A percentile compares a stretch with the other conserved stretches of the same genome.
phyloP scores from a whole-genome alignment of 2,888 invertebrate species.

The Strigamia crassipes region DNA sequence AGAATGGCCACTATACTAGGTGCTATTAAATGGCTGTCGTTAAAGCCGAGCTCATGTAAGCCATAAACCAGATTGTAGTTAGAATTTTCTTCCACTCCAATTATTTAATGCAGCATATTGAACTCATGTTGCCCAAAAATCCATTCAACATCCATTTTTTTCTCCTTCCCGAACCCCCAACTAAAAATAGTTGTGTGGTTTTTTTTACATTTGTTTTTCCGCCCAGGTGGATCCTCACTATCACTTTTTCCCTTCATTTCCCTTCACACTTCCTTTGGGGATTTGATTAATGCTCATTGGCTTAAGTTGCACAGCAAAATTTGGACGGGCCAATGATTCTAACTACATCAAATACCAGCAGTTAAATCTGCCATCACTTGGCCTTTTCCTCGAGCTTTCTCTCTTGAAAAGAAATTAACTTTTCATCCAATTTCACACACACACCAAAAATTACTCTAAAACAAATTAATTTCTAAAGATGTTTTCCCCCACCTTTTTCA shows the following conservation, averaged over 20 bases:
- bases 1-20: background rate
- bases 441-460: background rate
- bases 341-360: conserved; percentile 23
- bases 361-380: conserved; percentile 31
- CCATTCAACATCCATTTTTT: background rate
- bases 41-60: background rate
- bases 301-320: conserved; percentile 15
- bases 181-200: background rate
- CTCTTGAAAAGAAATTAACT: background rate
- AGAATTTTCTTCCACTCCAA: background rate
- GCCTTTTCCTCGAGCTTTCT: background rate
- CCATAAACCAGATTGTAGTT: background rate
- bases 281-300: conserved; percentile 31
- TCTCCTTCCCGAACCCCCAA: background rate
- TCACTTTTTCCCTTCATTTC: conserved; percentile 31
- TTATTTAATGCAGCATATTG: background rate
- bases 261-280: conserved; percentile 12
- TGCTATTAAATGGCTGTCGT: background rate
- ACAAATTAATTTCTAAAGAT: conserved; percentile 21
- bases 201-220: conserved; percentile 13
- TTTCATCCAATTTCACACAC: conserved; percentile 4
- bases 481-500: background rate
- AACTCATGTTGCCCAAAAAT: background rate
- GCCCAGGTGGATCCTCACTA: background rate
- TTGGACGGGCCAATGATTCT: conserved; percentile 27